A percentile compares a stretch with the other conserved stretches of the same genome.
These are phyloP conservation scores for Zygogramma bicolorata DNA, from an alignment of 2,888 invertebrate species.

Conservation along the genomic window DNA sequence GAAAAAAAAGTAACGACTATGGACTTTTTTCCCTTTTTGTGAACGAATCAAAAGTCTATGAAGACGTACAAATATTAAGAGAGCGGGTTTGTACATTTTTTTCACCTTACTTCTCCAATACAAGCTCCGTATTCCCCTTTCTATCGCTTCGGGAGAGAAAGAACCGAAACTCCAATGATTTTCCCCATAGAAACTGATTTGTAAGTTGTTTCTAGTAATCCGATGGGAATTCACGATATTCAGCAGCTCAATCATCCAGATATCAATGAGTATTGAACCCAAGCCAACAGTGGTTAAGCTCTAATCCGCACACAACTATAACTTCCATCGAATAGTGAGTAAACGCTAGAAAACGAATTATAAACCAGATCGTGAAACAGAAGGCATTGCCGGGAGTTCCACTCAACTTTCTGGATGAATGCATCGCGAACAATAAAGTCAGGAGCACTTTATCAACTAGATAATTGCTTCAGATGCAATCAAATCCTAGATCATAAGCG, in stretches of 20 bases:
- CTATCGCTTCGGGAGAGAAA: too few species aligned
- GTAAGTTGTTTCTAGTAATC: background rate
- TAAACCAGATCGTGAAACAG: background rate
- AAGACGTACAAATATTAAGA: too few species aligned
- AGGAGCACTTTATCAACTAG: background rate
- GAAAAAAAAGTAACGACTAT: too few species aligned
- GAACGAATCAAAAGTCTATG: too few species aligned
- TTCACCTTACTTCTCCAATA: too few species aligned
- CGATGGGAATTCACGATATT: too few species aligned
- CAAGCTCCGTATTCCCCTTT: too few species aligned
- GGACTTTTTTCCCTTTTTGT: too few species aligned
- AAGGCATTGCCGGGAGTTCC: background rate
- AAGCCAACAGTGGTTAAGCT: background rate
- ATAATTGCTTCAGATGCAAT: background rate
- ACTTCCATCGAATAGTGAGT: background rate
- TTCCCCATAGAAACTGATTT: background rate
- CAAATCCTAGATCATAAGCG: background rate
- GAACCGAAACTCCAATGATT: too few species aligned
- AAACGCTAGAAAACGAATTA: background rate
- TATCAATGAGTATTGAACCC: background rate
- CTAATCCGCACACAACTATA: background rate
- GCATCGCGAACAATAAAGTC: background rate
- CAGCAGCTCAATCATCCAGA: too few species aligned
- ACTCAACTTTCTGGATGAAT: background rate
- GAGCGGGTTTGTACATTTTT: too few species aligned